Base-by-base conservation (phyloP, 2,113 vertebrate species). In the Diadophis punctatus region DNA sequence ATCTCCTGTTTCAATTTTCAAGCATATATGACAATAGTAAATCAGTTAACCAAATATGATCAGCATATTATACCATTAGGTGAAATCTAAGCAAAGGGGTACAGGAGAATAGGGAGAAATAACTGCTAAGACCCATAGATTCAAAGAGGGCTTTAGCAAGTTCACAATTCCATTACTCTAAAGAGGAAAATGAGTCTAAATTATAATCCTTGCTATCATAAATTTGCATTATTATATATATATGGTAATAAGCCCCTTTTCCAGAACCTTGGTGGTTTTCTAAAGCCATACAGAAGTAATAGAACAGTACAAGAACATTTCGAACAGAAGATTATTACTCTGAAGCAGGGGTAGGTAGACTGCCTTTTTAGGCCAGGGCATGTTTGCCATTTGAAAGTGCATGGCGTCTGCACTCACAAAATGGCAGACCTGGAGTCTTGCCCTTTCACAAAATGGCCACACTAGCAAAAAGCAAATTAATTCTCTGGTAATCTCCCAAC, bases 21-120 rank as follows among this genome's bases (percentile, higher is more conserved):
- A 46, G 12, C 22, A 90, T 93, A 68, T 95, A 89, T 93, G 93
- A 93, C 60, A 87, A 88, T 68, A 39, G 34, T 60, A 43, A 39
- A 14, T 20, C 25, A 86, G 85, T 87, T 87, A 52, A 52, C 18
- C 16, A 90, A 93, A 84, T 95, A 89, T 93, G 93, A 94, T 93
- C 96, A 93, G 63, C 85, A 7, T 68, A 53, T 18, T 74, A 23
- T 96, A 94, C 90, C 93, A 94, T 55, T 91, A 0, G 0, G 0
- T 48, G 60, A 91, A 51, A 30, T 90, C 89, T 46, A 18, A 22
- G 85, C 46, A 86, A 49, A 46, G 43, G 12, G 85, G 85, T 5
- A 27, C 12, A 49, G 46, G 25, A 14, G 85, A 30, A 49, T 27
- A 49, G 25, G 25, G 43, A 14, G 46, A 86, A 86, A 86, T 14